These are phyloP conservation scores for Cynoglossus semilaevis DNA, from an alignment of 2,113 vertebrate genomes.

Conservation along the genomic window DNA sequence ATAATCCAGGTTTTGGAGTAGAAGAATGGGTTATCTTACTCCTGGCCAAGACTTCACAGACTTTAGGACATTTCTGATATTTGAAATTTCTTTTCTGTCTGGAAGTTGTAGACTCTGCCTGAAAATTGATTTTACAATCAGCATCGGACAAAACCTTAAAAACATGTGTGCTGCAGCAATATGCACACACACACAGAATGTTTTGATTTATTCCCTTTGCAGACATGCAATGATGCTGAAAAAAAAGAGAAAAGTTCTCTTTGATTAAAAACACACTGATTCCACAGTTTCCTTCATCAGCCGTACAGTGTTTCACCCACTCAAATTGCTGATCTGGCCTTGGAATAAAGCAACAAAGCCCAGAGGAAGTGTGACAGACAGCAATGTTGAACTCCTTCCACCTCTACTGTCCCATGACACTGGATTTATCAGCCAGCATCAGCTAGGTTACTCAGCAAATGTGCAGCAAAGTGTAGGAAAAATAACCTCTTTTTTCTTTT, in stretches of 20 bases:
- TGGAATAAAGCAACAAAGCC: background rate
- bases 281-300: background rate
- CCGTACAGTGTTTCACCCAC: background rate
- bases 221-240: background rate
- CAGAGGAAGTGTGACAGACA: slow-evolving; percentile 9
- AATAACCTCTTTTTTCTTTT: background rate
- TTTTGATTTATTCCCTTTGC: slow-evolving; percentile 16
- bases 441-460: slow-evolving; percentile 40
- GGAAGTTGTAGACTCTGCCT: slow-evolving; percentile 12
- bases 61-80: slow-evolving; percentile 31
- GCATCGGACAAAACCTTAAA: slow-evolving; percentile 29
- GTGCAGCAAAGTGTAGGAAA: background rate
- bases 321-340: slow-evolving; percentile 1
- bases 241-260: background rate
- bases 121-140: slow-evolving; percentile 55
- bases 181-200: background rate
- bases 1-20: slow-evolving; percentile 18
- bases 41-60: slow-evolving; percentile 7
- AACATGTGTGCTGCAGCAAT: slow-evolving; percentile 51
- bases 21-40: slow-evolving; percentile 7
- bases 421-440: slow-evolving; percentile 14
- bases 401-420: slow-evolving; percentile 1
- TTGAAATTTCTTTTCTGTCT: slow-evolving; percentile 36
- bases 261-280: slow-evolving; percentile 11
- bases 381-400: background rate